Evolutionary conservation across 2,113 vertebrate genomes (phyloP).

Genomic region (Chamaea fasciata): DNA sequence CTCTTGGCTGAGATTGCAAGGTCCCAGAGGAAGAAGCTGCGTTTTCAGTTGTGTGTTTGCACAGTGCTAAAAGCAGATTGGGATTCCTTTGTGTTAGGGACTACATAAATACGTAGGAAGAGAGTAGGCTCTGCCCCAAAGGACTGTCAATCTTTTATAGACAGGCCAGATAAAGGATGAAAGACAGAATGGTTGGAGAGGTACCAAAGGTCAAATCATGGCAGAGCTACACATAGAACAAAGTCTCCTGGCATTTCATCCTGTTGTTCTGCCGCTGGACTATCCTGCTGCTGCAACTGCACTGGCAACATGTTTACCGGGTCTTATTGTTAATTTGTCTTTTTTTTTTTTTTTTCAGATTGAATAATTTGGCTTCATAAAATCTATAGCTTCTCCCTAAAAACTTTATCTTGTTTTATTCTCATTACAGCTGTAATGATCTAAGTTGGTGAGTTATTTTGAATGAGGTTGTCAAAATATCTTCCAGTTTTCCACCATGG

Average conservation of each 20-base stretch:
- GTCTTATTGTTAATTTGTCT: too few relatives aligned
- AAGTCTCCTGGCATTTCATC: neutral
- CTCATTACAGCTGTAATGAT: neutral
- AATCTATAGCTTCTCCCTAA: neutral
- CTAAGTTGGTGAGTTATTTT: neutral
- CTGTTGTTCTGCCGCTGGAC: neutral
- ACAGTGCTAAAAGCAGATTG: slow-evolving; percentile 30
- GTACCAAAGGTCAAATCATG: slow-evolving; percentile 30
- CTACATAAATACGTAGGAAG: slow-evolving; percentile 1
- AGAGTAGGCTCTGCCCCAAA: slow-evolving; percentile 3
- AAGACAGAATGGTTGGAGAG: slow-evolving; percentile 15
- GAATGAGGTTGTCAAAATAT: neutral
- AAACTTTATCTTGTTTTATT: neutral
- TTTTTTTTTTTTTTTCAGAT: neutral
- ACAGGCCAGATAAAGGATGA: slow-evolving; percentile 52
- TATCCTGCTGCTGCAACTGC: neutral
- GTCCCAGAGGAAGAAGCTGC: slow-evolving; percentile 41
- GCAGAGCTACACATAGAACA: neutral
- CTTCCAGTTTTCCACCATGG: neutral
- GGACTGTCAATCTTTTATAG: slow-evolving; percentile 17
- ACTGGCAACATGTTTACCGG: neutral
- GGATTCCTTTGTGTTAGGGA: slow-evolving; percentile 39
- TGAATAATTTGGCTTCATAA: neutral
- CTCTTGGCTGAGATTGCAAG: neutral
- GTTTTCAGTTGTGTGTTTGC: slow-evolving; percentile 21